A percentile compares a stretch with the other conserved stretches of the same genome.
phyloP scores from a whole-genome alignment of 2,113 vertebrate species.

The Copsychus sechellarum region DNA sequence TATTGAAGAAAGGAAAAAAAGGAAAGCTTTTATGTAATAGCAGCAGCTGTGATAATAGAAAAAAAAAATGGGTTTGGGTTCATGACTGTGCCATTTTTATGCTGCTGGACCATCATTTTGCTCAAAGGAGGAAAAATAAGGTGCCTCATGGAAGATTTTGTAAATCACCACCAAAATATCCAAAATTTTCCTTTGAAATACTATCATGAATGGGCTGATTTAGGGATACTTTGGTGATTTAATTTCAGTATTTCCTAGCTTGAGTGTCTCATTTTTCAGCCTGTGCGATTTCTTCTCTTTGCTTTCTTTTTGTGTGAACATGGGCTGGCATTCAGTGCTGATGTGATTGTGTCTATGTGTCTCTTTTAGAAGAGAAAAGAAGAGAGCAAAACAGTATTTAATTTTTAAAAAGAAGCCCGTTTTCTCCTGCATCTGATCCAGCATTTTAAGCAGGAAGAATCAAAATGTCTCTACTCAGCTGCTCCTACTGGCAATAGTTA shows the following conservation, averaged over 20 bases:
- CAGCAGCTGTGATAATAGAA: background rate
- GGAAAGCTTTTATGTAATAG: rapidly evolving
- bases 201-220: background rate
- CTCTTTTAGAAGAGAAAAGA: background rate
- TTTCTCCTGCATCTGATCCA: background rate
- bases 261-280: background rate
- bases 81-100: rapidly evolving
- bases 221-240: background rate
- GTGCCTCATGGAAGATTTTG: background rate
- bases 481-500: background rate
- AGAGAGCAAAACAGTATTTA: background rate
- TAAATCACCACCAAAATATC: background rate
- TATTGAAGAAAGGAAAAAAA: background rate
- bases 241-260: background rate
- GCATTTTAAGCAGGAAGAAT: background rate
- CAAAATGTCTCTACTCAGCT: background rate
- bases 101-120: background rate
- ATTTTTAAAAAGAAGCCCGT: background rate
- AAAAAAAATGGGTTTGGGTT: background rate
- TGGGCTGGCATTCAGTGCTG: background rate
- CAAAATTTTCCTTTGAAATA: background rate
- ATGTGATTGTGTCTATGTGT: background rate
- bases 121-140: background rate
- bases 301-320: background rate
- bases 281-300: background rate